Conservation (phyloP, 2,888 invertebrate species). For the Lymantria monacha region DNA sequence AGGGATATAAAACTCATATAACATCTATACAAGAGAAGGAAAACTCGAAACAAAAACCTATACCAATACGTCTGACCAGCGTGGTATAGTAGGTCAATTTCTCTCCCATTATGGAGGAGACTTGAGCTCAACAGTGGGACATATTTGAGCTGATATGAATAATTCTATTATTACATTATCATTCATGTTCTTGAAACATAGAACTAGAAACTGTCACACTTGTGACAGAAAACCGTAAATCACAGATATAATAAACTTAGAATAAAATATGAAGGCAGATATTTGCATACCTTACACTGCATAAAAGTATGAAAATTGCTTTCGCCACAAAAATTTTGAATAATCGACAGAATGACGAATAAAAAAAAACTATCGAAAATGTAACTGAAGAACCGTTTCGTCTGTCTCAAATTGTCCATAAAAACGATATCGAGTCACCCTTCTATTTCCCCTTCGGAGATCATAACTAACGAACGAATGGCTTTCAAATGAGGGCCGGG, state of each 20-base stretch:
- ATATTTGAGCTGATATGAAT: too few relatives aligned
- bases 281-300: slow-evolving; percentile 4
- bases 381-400: slow-evolving; percentile 37
- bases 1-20: too few relatives aligned
- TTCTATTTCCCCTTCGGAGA: slow-evolving; percentile 42
- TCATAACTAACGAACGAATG: slow-evolving; percentile 62
- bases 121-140: neutral
- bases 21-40: too few relatives aligned
- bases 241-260: slow-evolving; percentile 4
- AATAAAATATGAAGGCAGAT: neutral
- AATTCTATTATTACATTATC: too few relatives aligned
- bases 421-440: slow-evolving; percentile 46
- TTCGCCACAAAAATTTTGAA: slow-evolving; percentile 5
- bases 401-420: slow-evolving; percentile 53
- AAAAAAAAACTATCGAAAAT: slow-evolving; percentile 25
- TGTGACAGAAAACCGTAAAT: neutral
- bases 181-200: neutral
- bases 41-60: too few relatives aligned
- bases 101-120: too few relatives aligned
- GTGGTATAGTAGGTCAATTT: too few relatives aligned
- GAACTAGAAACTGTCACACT: neutral
- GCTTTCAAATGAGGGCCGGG: slow-evolving; percentile 38
- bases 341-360: slow-evolving; percentile 17
- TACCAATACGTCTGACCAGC: too few relatives aligned
- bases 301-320: slow-evolving; percentile 4